Evolutionary conservation across 2,888 invertebrate genomes (phyloP).

Genomic region (Blastobasis lacticolella): DNA sequence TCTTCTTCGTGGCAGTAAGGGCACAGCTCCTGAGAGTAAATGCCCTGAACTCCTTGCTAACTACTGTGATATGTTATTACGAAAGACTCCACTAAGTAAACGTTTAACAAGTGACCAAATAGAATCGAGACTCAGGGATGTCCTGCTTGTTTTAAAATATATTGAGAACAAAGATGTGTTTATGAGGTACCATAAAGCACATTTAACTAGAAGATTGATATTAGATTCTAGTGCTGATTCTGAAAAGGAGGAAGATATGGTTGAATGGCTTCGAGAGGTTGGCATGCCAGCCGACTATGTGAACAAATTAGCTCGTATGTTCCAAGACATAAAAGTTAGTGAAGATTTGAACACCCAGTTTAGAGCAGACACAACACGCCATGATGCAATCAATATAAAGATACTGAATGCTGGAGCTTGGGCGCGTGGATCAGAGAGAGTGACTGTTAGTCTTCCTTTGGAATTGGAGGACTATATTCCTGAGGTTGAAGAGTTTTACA

Average conservation of each 20-base stretch:
- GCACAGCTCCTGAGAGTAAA: constrained; percentile 93
- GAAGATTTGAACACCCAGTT: constrained; percentile 97
- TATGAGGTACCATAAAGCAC: constrained; percentile 99
- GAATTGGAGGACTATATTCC: constrained; percentile 99
- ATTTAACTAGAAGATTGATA: constrained; percentile 94
- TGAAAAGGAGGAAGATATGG: constrained; percentile 99
- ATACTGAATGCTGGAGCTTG: constrained; percentile 99
- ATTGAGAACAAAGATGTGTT: constrained; percentile 99
- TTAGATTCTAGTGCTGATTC: constrained; percentile 98
- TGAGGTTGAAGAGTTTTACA: constrained; percentile 98
- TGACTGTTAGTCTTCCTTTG: constrained; percentile 95
- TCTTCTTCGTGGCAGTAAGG: constrained; percentile 76
- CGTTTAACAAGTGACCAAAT: constrained; percentile 97
- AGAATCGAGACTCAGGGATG: constrained; percentile 93
- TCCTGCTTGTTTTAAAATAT: constrained; percentile 97
- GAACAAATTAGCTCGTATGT: constrained; percentile 98
- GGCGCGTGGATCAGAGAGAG: constrained; percentile 95
- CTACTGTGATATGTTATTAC: constrained; percentile 98
- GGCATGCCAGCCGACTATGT: constrained; percentile 99
- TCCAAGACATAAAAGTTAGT: constrained; percentile 97
- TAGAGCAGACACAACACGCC: constrained; percentile 84
- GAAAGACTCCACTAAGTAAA: constrained; percentile 97
- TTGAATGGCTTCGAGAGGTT: constrained; percentile 97
- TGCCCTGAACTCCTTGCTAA: constrained; percentile 99
- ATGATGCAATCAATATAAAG: constrained; percentile 97